Evolutionary conservation across 2,113 vertebrate genomes (phyloP).

Genomic region (Bungarus multicinctus): DNA sequence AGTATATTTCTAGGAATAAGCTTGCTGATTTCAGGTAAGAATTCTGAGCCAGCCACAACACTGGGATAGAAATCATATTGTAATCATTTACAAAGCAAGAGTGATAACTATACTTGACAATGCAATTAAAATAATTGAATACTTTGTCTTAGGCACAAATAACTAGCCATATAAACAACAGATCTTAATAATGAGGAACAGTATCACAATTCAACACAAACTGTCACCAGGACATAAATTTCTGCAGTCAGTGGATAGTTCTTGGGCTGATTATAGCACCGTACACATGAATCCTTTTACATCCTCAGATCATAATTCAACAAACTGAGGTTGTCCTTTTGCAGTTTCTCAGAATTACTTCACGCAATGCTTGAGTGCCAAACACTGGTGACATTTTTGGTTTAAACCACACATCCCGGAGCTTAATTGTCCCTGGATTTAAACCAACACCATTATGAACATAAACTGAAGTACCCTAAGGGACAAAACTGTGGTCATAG

Average conservation of each 20-base stretch:
- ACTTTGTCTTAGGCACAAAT: background rate
- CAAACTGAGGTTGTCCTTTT: background rate
- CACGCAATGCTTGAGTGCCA: background rate
- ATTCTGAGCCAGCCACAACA: background rate
- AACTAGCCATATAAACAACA: background rate
- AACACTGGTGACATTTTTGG: background rate
- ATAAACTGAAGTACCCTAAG: background rate
- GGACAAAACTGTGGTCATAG: background rate
- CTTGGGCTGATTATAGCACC: background rate
- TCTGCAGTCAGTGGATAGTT: background rate
- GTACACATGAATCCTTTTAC: background rate
- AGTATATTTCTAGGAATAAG: background rate
- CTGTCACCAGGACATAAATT: background rate
- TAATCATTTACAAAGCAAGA: background rate
- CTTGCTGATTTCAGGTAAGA: background rate
- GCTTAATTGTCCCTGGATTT: background rate
- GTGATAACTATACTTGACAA: background rate
- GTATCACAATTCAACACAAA: background rate
- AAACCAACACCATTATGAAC: background rate
- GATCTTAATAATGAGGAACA: background rate
- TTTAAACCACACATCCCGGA: background rate
- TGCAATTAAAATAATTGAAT: background rate
- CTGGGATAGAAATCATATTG: background rate
- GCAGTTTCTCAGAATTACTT: background rate
- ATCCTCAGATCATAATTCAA: background rate